These are phyloP conservation scores for Corythornis cristatus DNA, from an alignment of 2,113 vertebrate genomes.

Conservation along the genomic window DNA sequence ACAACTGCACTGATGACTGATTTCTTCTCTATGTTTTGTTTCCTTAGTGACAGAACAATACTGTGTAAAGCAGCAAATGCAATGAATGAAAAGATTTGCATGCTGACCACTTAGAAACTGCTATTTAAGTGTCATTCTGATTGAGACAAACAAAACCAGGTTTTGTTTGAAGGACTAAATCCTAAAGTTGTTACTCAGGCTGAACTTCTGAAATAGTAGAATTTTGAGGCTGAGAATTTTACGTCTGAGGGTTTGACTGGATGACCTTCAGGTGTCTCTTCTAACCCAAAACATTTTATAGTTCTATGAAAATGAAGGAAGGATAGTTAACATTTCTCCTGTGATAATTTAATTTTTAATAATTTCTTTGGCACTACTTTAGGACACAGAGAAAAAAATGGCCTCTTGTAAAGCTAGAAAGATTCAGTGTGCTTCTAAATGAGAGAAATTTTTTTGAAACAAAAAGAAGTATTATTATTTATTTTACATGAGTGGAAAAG, in stretches of 20 bases:
- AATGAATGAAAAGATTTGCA: neutral
- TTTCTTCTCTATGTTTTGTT: neutral
- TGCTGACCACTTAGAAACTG: neutral
- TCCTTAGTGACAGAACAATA: neutral
- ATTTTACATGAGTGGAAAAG: neutral
- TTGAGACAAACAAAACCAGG: neutral
- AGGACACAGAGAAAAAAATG: neutral
- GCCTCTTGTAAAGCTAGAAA: neutral
- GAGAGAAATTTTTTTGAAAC: neutral
- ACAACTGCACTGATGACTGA: neutral
- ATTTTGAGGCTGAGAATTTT: neutral
- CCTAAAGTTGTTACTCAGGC: neutral
- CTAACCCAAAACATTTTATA: no score
- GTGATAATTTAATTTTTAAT: neutral
- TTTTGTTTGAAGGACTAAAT: neutral
- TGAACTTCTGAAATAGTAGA: neutral
- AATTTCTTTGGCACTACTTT: neutral
- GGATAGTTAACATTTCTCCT: neutral
- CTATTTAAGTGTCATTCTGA: neutral
- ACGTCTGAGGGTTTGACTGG: no score
- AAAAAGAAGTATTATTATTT: neutral
- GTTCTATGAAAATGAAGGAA: neutral
- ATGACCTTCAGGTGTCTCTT: no score
- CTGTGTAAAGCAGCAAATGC: neutral
- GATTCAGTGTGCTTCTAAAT: neutral